Percentiles rank a stretch among this genome's conserved stretches.
Evolutionary conservation across 2,888 invertebrate genomes (phyloP).

Genomic region (Nomada fabriciana): DNA sequence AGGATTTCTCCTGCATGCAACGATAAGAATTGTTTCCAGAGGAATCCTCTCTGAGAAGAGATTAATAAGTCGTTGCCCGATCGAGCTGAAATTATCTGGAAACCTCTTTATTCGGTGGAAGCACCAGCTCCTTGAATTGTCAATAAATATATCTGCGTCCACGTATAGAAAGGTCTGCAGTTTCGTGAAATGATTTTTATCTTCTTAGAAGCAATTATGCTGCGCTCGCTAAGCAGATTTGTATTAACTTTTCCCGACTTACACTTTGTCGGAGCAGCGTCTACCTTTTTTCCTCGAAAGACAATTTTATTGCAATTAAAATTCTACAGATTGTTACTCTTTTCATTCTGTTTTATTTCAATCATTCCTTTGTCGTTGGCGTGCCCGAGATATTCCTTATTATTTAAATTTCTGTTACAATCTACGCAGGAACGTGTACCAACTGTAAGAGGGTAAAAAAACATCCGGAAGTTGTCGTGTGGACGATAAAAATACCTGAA

Average conservation of each 20-base stretch:
- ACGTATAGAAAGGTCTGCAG: background rate
- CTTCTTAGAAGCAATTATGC: background rate
- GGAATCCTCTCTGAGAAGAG: slow-evolving; percentile 32
- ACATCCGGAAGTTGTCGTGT: slow-evolving; percentile 6
- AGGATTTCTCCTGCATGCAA: slow-evolving; percentile 43
- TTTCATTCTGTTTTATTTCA: too few species aligned
- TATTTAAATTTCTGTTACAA: background rate
- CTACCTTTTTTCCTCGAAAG: background rate
- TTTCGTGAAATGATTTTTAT: background rate
- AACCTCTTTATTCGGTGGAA: slow-evolving; percentile 29
- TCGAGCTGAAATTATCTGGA: slow-evolving; percentile 27
- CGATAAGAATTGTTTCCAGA: slow-evolving; percentile 52
- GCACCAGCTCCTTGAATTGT: background rate
- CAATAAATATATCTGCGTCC: slow-evolving; percentile 2
- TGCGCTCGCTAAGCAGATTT: background rate
- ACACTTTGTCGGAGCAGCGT: background rate
- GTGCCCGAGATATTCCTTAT: too few species aligned
- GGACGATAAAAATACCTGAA: background rate
- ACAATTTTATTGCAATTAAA: too few species aligned
- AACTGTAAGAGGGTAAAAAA: background rate
- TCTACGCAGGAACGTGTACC: too few species aligned
- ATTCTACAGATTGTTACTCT: too few species aligned
- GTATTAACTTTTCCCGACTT: background rate
- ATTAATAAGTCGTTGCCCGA: slow-evolving; percentile 51
- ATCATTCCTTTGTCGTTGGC: too few species aligned